Percentiles rank a stretch among this genome's conserved stretches.
Evolutionary conservation across 1,140 invertebrate species (phyloP).

Genomic region (Penaeus indicus): DNA sequence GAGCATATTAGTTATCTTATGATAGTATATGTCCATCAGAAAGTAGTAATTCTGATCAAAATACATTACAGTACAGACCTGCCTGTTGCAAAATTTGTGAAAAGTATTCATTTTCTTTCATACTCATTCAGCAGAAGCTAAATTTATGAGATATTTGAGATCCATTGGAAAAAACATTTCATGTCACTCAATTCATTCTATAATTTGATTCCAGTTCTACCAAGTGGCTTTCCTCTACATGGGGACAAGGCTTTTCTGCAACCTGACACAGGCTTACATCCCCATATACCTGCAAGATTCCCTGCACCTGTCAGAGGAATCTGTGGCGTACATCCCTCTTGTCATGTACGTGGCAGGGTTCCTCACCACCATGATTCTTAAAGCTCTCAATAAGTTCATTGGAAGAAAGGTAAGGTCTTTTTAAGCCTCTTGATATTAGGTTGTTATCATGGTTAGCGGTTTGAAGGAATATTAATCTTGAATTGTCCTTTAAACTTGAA

Average conservation of each 20-base stretch:
- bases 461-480: too few species aligned
- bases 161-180: too few species aligned
- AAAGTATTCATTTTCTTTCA: too few species aligned
- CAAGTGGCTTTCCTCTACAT: conserved; percentile 81
- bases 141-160: too few species aligned
- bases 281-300: conserved; percentile 91
- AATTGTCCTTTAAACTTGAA: too few species aligned
- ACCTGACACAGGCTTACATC: conserved; percentile 91
- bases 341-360: conserved; percentile 90
- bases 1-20: too few species aligned
- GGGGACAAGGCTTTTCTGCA: conserved; percentile 89
- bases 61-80: too few species aligned
- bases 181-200: not conserved
- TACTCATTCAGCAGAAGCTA: too few species aligned
- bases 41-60: too few species aligned
- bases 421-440: not conserved
- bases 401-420: conserved; percentile 78
- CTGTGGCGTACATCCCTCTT: conserved; percentile 88
- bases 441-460: too few species aligned
- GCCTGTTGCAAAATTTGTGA: too few species aligned
- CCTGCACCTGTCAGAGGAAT: conserved; percentile 80
- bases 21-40: too few species aligned
- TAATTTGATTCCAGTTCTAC: conserved; percentile 31
- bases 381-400: conserved; percentile 76
- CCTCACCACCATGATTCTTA: conserved; percentile 80